Evolutionary conservation across 2,113 vertebrate species (phyloP).

Genomic region (Forbesichthys agassizii): DNA sequence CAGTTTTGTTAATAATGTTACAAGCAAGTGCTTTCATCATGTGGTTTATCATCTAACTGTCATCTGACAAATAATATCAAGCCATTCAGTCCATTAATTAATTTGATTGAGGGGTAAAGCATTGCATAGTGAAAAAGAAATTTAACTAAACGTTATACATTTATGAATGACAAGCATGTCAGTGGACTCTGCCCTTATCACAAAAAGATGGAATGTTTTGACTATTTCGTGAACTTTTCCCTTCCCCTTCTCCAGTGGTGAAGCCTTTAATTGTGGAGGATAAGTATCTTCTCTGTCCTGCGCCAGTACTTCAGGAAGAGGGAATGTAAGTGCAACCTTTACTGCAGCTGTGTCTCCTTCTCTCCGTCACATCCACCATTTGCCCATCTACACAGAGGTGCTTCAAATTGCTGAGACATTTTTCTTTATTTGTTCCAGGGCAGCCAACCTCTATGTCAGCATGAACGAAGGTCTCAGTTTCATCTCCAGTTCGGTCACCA

Average conservation of each 20-base stretch:
- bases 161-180: background rate
- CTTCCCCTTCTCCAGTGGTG: slow-evolving; percentile 78
- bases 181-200: background rate
- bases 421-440: slow-evolving; percentile 54
- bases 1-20: slow-evolving; percentile 4
- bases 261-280: slow-evolving; percentile 94
- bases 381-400: slow-evolving; percentile 6
- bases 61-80: background rate
- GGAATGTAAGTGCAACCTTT: slow-evolving; percentile 85
- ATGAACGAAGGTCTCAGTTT: slow-evolving; percentile 98
- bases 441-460: slow-evolving; percentile 93
- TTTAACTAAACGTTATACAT: background rate
- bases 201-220: slow-evolving; percentile 7
- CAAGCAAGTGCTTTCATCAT: slow-evolving; percentile 7
- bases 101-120: slow-evolving; percentile 7
- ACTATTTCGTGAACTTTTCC: slow-evolving; percentile 8
- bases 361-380: background rate
- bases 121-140: background rate
- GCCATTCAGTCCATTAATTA: slow-evolving; percentile 3
- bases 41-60: background rate
- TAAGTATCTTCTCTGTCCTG: slow-evolving; percentile 93
- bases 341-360: background rate
- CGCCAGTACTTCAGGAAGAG: slow-evolving; percentile 89
- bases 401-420: slow-evolving; percentile 1
- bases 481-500: slow-evolving; percentile 97